Conservation (phyloP, 2,888 invertebrate genomes). For the Dynastes hyllus region DNA sequence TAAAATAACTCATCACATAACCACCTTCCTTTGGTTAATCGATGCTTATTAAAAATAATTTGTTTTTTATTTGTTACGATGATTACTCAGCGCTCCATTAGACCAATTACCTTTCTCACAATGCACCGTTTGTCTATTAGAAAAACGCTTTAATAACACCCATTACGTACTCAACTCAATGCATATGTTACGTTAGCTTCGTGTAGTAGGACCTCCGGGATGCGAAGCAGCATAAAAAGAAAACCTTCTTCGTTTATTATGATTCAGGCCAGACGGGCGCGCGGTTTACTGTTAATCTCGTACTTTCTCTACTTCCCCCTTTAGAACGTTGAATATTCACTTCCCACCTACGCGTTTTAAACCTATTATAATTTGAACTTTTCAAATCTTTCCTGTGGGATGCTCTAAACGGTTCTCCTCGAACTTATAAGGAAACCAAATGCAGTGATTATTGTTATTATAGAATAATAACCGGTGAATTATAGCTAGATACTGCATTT, state of each 20-base stretch:
- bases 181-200: background rate
- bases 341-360: slow-evolving; percentile 22
- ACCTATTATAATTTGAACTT: slow-evolving; percentile 17
- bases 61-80: slow-evolving; percentile 4
- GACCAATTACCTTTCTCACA: slow-evolving; percentile 25
- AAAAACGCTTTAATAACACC: slow-evolving; percentile 30
- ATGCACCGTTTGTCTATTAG: slow-evolving; percentile 15
- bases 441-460: slow-evolving; percentile 12
- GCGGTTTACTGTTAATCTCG: slow-evolving; percentile 29
- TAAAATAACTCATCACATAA: background rate
- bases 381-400: slow-evolving; percentile 26
- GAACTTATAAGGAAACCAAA: slow-evolving; percentile 18
- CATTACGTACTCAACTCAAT: slow-evolving; percentile 8
- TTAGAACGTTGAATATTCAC: slow-evolving; percentile 10
- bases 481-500: background rate
- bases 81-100: slow-evolving; percentile 5
- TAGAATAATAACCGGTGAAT: slow-evolving; percentile 3
- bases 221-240: background rate
- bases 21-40: background rate
- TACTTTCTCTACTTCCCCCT: slow-evolving; percentile 31
- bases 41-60: slow-evolving; percentile 3
- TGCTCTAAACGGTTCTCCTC: slow-evolving; percentile 2
- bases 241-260: slow-evolving; percentile 10
- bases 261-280: slow-evolving; percentile 21
- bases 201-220: slow-evolving; percentile 14